These are phyloP conservation scores for Phacellophora camtschatica DNA, from an alignment of 30 jellyfish, hydroid and myxozoan genomes.

Conservation along the genomic window DNA sequence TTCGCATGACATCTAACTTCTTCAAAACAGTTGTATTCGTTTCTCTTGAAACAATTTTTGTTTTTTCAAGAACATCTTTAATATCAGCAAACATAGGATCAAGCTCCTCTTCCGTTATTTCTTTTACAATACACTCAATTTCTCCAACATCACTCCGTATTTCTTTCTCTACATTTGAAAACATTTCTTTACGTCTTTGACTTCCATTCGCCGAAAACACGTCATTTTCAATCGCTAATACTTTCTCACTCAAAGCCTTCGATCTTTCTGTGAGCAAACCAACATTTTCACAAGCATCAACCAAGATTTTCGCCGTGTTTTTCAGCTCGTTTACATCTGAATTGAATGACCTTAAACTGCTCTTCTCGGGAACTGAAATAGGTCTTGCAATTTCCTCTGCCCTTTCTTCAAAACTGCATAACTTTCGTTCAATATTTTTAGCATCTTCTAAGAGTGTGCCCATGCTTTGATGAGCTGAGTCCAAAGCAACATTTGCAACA, in stretches of 20 bases:
- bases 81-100: no score
- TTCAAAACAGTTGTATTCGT: no score
- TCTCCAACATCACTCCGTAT: background rate
- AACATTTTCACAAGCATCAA: background rate
- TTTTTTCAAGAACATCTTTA: no score
- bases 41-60: no score
- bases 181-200: background rate
- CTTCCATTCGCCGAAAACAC: background rate
- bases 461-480: background rate
- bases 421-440: background rate
- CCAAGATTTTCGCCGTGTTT: background rate
- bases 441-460: background rate
- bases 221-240: background rate
- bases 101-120: background rate
- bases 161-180: background rate
- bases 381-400: background rate
- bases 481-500: background rate
- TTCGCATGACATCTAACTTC: no score
- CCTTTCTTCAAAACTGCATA: background rate
- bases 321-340: background rate
- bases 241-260: background rate
- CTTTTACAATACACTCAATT: background rate
- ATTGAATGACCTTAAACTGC: background rate
- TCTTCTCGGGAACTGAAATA: background rate
- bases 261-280: background rate